Percentiles rank a stretch among this genome's conserved stretches.
Evolutionary conservation across 2,113 vertebrate genomes (phyloP).

Genomic region (Laticauda colubrina): DNA sequence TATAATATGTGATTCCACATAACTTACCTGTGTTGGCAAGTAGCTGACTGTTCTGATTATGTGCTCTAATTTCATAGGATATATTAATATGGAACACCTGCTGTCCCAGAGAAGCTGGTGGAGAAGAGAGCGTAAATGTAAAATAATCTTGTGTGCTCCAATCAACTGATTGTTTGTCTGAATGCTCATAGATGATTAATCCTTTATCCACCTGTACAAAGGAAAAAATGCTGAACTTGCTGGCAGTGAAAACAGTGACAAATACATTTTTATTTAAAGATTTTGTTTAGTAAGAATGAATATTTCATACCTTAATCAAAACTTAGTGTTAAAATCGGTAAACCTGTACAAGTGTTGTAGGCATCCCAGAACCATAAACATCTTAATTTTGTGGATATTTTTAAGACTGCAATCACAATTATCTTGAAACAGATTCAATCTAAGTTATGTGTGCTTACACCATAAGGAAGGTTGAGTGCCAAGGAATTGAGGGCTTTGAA

Average conservation of each 20-base stretch:
- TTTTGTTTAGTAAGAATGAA: conserved; percentile 14
- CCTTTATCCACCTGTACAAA: conserved; percentile 76
- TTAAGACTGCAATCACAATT: conserved; percentile 2
- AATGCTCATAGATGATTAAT: conserved; percentile 78
- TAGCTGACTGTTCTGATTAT: conserved; percentile 72
- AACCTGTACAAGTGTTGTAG: neutral
- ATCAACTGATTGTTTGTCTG: conserved; percentile 59
- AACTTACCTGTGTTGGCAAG: conserved; percentile 84
- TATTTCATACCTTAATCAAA: neutral
- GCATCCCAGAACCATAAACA: neutral
- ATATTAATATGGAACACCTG: conserved; percentile 80
- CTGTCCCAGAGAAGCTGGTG: conserved; percentile 75
- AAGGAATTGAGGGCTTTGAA: too few species aligned
- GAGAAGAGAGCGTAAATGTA: conserved; percentile 76
- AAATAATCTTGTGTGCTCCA: conserved; percentile 83
- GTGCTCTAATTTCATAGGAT: conserved; percentile 80
- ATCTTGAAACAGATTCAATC: neutral
- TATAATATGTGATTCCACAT: neutral
- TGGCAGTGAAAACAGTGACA: neutral
- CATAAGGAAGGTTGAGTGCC: too few species aligned
- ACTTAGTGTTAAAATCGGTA: conserved; percentile 25
- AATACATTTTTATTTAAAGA: conserved; percentile 24
- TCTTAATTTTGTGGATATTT: conserved; percentile 4
- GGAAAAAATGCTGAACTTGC: neutral
- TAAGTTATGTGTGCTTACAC: neutral